Evolutionary conservation across 2,113 vertebrate genomes (phyloP).

Genomic region (Pithys albifrons): DNA sequence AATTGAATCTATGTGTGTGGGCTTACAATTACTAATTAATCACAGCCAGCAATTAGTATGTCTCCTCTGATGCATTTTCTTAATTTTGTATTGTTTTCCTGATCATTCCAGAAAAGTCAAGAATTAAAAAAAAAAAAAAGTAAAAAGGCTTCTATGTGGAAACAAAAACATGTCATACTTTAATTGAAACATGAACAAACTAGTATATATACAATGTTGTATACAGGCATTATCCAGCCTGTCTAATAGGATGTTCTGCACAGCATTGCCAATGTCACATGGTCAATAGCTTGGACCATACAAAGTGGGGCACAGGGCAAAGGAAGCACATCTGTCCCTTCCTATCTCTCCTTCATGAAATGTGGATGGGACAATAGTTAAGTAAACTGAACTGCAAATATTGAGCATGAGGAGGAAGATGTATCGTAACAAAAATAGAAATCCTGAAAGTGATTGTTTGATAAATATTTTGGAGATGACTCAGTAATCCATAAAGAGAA

Average conservation of each 20-base stretch:
- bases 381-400: neutral
- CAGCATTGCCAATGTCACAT: neutral
- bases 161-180: neutral
- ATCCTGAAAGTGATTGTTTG: neutral
- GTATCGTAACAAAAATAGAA: neutral
- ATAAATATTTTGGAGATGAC: neutral
- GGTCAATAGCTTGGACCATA: neutral
- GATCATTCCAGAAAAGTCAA: neutral
- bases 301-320: neutral
- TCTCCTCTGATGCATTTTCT: neutral
- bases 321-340: neutral
- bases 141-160: neutral
- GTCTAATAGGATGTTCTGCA: neutral
- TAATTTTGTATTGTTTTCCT: neutral
- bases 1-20: neutral
- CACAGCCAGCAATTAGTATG: neutral
- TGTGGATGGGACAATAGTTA: neutral
- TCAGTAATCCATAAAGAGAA: neutral
- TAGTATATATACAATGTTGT: neutral
- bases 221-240: neutral
- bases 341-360: neutral
- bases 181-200: neutral
- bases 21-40: conserved; percentile 20
- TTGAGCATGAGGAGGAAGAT: neutral
- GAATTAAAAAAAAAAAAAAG: neutral